Base-by-base conservation (phyloP, 1,140 invertebrate species). In the Panagrolaimus sp. region DNA sequence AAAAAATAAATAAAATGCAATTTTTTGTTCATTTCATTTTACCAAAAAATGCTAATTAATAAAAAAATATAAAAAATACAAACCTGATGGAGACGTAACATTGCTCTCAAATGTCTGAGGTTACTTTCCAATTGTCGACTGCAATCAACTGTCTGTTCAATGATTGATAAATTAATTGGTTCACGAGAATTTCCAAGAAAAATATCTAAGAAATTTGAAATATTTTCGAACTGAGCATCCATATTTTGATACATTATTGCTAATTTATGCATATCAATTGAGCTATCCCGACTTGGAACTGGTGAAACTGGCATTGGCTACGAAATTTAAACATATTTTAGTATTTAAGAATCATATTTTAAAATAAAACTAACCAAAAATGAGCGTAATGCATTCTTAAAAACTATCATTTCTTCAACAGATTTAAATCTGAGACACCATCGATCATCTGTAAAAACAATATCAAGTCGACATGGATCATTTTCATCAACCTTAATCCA, bases 401-500 rank as follows among this genome's bases (percentile, higher is more conserved):
- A 73, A 12, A 70, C 32, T 24, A 58, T 43, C 62, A 72, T 26
- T 38, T 73, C 73, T 15, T 76, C 72, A 17, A 28, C 24, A n/a
- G 15, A 38, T 15, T 48, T 28, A 55, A 73, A 73, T 38, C 73
- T 24, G 8, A 73, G 52, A 47, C 43, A 58, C 72, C 72, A 73
- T 48, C 72, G 73, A 15, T 72, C 63, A 67, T 73, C 72, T 8
- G 72, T 43, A 43, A 68, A 73, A 21, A 58, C 46, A 26, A 73
- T 38, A 65, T 73, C 72, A 14, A 73, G 43, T 46, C 68, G 67
- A 15, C 26, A 26, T 43, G 66, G n/a, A 46, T 67, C 52, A 43
- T 72, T 67, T 47, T 73, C 67, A 43, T 73, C 72, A 65, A 76
- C 45, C 73, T 73, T 21, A 46, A 76, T 73, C 26, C n/a, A 26